These are phyloP conservation scores for Mylabris phalerata DNA, from an alignment of 1,140 invertebrate species.

Conservation along the genomic window DNA sequence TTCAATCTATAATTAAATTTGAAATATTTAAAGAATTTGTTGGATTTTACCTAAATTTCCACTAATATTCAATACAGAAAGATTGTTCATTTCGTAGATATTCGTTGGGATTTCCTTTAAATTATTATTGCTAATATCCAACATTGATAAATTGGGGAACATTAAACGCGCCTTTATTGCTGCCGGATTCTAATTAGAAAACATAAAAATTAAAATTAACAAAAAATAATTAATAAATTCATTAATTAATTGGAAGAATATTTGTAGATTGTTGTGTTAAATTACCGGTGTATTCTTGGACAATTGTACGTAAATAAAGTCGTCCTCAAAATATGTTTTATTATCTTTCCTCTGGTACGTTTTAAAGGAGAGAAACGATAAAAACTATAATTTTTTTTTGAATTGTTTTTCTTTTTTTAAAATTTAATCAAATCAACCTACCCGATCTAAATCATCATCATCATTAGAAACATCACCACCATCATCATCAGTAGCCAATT, in stretches of 20 bases:
- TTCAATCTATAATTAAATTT: neutral
- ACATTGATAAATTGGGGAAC: conserved; percentile 90
- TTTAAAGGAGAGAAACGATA: neutral
- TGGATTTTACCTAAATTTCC: conserved; percentile 64
- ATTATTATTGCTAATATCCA: conserved; percentile 89
- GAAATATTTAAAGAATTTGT: neutral
- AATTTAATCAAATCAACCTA: conserved; percentile 25
- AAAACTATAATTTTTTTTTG: neutral
- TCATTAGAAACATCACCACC: conserved; percentile 44
- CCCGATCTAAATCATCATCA: conserved; percentile 54
- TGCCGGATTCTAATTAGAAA: neutral
- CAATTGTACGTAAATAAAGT: conserved; percentile 11
- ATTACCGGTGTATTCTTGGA: neutral
- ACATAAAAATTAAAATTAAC: conserved; percentile 8
- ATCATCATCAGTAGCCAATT: conserved; percentile 70
- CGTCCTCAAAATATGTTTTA: conserved; percentile 13
- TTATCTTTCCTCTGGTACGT: conserved; percentile 5
- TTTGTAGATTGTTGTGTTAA: no score
- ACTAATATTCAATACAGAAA: conserved; percentile 92
- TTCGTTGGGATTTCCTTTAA: conserved; percentile 73
- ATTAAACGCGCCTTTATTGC: conserved; percentile 62
- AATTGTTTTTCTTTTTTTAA: no score
- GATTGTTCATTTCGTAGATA: conserved; percentile 76
- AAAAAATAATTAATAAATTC: conserved; percentile 6
- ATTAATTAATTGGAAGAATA: neutral